Percentiles rank a stretch among this genome's conserved stretches.
phyloP scores from a whole-genome alignment of 2,888 invertebrate species.

The Drosophila paracracens region DNA sequence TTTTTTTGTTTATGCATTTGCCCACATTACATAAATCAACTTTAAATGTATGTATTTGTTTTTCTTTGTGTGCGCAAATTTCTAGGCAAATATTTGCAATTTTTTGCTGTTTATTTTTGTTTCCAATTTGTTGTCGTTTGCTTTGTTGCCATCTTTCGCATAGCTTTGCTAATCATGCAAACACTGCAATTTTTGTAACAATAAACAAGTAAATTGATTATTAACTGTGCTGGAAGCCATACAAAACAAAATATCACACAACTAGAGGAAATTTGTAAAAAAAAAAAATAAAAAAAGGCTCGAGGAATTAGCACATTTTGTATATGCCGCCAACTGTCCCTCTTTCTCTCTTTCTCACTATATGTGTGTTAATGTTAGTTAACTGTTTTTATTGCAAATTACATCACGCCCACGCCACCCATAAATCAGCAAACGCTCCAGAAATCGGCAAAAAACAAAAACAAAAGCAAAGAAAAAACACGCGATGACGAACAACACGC shows the following conservation, averaged over 20 bases:
- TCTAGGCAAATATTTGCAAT: constrained; percentile 47
- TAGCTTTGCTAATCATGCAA: constrained; percentile 42
- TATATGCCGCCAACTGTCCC: constrained; percentile 6
- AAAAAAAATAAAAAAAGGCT: constrained; percentile 8
- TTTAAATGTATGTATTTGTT: constrained; percentile 18
- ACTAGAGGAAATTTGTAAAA: constrained; percentile 34
- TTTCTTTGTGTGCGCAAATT: constrained; percentile 34
- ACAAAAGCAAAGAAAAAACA: constrained; percentile 33
- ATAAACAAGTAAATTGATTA: constrained; percentile 75
- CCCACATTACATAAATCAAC: constrained; percentile 57
- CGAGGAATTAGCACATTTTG: constrained; percentile 68
- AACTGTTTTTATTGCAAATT: constrained; percentile 77
- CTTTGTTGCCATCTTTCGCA: constrained; percentile 43
- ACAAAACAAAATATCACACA: constrained; percentile 29
- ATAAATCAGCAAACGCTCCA: constrained; percentile 34
- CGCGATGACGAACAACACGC: constrained; percentile 77
- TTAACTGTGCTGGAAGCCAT: constrained; percentile 52
- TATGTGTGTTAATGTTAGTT: constrained; percentile 61
- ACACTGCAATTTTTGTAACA: constrained; percentile 58
- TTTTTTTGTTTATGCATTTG: constrained; percentile 39
- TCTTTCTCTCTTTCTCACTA: not conserved
- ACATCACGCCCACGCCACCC: constrained; percentile 73
- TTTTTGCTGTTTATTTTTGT: constrained; percentile 28
- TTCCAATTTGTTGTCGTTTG: constrained; percentile 21
- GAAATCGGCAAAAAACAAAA: constrained; percentile 45